Evolutionary conservation across 2,113 vertebrate species (phyloP), one percentile per base, ranked within the genome.

Genomic region (Mirounga angustirostris): DNA sequence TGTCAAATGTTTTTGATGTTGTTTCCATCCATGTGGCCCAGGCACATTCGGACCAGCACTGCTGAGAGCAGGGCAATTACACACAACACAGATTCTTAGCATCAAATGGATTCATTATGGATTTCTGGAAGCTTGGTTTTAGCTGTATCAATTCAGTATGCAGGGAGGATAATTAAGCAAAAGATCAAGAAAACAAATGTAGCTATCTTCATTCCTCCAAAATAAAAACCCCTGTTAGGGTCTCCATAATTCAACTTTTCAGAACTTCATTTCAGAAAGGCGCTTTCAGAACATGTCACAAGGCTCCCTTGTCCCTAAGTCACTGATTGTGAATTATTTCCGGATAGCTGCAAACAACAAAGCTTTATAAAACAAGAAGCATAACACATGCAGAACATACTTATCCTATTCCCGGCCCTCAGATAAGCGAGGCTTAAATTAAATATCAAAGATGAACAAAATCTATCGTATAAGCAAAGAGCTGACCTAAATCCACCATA

Each of bases 241-340:
- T 94, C 96, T 92, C 91, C 59, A 95, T 93, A 50, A 97, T 95
- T 97, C 97, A 88, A 86, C 97, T 97, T 96, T 90, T 97, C 96
- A 61, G 93, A 43, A 78, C 96, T 54, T 59, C 14, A 16, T 11
- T 78, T 92, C 0, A 97, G 93, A 87, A 46, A 88, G 89, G 85
- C 12, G 18, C 88, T 19, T 95, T 95, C 63, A 24, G 91, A 82
- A 52, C 1, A 24, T 19, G 5, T 30, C 24, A 30, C 24, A 24
- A 63, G 84, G 33, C 73, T 80, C 92, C 33, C 98, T 46, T 26
- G 16, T 94, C 92, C 96, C 93, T 26, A 71, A 96, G 95, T 76
- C 98, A 36, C 96, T 86, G 0, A 1, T 13, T 7, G 89, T 76
- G 92, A 95, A 33, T 92, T 88, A 73, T 65, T 58, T 59, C 82